Evolutionary conservation across 1,140 invertebrate genomes (phyloP).

Genomic region (Asbolus verrucosus): DNA sequence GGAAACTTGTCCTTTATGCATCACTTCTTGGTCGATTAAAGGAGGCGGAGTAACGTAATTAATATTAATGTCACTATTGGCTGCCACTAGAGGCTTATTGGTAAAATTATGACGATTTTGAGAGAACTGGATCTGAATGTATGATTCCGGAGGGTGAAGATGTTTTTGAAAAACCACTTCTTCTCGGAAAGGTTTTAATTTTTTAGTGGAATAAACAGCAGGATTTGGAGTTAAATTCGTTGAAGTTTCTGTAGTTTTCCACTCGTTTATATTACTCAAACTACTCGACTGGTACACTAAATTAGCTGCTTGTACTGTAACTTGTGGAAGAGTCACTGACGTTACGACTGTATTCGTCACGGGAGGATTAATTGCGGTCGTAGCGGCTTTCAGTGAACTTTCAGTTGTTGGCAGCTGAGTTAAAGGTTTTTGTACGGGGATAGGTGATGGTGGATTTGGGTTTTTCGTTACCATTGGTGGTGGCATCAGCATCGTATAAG

Average conservation of each 20-base stretch:
- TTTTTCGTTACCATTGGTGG: constrained; percentile 69
- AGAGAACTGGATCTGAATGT: constrained; percentile 52
- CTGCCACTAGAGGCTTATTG: constrained; percentile 51
- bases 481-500: constrained; percentile 76
- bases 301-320: constrained; percentile 72
- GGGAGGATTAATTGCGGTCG: constrained; percentile 20
- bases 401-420: constrained; percentile 41
- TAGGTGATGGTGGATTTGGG: constrained; percentile 57
- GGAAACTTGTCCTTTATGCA: constrained; percentile 65
- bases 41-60: constrained; percentile 57
- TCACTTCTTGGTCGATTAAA: constrained; percentile 48
- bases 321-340: constrained; percentile 55
- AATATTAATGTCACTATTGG: constrained; percentile 55
- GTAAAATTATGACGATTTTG: constrained; percentile 43
- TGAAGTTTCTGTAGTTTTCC: constrained; percentile 58
- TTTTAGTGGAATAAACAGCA: constrained; percentile 3
- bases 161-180: constrained; percentile 44
- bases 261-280: constrained; percentile 64
- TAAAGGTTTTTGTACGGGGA: constrained; percentile 55
- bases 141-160: constrained; percentile 49
- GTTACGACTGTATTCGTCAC: constrained; percentile 40
- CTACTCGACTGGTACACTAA: constrained; percentile 73
- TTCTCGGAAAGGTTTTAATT: constrained; percentile 16
- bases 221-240: constrained; percentile 53
- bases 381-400: not conserved